Conservation (phyloP, 2,113 vertebrate species). For the Suricata suricatta region DNA sequence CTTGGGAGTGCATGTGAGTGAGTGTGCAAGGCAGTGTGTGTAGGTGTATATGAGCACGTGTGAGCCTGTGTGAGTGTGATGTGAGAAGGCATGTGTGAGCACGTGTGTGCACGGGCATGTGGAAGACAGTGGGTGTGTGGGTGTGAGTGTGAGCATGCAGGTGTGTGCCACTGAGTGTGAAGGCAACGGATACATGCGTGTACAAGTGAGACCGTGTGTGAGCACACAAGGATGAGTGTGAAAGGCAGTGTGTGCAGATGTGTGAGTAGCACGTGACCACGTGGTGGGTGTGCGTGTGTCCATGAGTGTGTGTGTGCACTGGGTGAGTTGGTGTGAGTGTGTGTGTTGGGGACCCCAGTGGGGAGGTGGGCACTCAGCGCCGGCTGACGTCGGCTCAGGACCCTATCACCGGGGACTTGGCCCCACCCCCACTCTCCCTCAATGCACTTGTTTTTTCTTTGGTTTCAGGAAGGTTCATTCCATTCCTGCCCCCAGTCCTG, state of each 20-base stretch:
- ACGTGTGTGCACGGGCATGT: background rate
- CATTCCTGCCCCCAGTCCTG: background rate
- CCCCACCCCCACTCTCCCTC: accelerated
- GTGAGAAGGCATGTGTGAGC: background rate
- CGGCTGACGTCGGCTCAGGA: background rate
- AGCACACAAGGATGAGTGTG: background rate
- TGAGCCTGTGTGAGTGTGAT: background rate
- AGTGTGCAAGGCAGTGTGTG: background rate
- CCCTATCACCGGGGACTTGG: background rate
- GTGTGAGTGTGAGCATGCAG: background rate
- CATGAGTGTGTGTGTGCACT: accelerated
- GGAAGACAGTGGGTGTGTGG: background rate
- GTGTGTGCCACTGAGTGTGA: background rate
- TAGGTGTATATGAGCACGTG: background rate
- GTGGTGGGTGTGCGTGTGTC: accelerated
- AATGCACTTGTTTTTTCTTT: background rate
- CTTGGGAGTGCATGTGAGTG: accelerated
- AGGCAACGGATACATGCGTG: background rate
- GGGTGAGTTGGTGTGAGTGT: background rate
- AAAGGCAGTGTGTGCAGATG: background rate
- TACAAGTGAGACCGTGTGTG: background rate
- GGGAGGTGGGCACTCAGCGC: background rate
- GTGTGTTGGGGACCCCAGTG: background rate
- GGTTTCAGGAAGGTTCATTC: background rate
- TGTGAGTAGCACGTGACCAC: no score